A percentile compares a stretch with the other conserved stretches of the same genome.
These are phyloP conservation scores for Martes martes DNA, from an alignment of 2,113 vertebrate genomes.

Conservation along the genomic window DNA sequence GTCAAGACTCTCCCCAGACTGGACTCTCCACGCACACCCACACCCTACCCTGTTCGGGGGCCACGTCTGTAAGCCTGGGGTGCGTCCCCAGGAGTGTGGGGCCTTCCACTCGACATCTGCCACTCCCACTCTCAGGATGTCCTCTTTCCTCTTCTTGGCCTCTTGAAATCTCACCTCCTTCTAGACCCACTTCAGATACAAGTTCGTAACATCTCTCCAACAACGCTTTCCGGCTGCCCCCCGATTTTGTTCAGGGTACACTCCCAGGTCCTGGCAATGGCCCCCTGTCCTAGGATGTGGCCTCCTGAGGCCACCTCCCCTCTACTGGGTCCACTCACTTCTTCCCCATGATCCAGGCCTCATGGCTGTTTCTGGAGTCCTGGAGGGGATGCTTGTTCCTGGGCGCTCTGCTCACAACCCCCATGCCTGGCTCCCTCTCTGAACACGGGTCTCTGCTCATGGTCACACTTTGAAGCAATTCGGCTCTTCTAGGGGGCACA, in stretches of 20 bases:
- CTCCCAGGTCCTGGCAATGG: background rate
- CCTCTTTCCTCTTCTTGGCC: background rate
- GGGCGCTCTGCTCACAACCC: background rate
- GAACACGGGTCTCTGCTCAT: background rate
- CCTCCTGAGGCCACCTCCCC: background rate
- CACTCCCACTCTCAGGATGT: background rate
- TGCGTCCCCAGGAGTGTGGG: background rate
- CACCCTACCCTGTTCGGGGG: background rate
- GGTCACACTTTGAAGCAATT: background rate
- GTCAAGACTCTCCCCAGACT: background rate
- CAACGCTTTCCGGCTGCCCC: background rate
- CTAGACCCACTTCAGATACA: background rate
- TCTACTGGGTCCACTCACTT: background rate
- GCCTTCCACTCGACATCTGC: background rate
- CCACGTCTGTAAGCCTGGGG: background rate
- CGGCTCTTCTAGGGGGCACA: background rate
- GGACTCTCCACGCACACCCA: background rate
- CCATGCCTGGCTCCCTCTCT: background rate
- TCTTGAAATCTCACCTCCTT: background rate
- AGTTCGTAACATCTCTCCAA: background rate
- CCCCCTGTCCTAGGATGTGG: background rate
- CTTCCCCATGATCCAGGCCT: too few relatives aligned
- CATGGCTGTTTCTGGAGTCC: background rate
- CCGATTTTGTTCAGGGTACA: background rate
- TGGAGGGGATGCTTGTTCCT: too few relatives aligned